A percentile compares a stretch with the other conserved stretches of the same genome.
These are phyloP conservation scores for Trichonephila inaurata DNA, from an alignment of 1,140 invertebrate genomes.

Conservation along the genomic window DNA sequence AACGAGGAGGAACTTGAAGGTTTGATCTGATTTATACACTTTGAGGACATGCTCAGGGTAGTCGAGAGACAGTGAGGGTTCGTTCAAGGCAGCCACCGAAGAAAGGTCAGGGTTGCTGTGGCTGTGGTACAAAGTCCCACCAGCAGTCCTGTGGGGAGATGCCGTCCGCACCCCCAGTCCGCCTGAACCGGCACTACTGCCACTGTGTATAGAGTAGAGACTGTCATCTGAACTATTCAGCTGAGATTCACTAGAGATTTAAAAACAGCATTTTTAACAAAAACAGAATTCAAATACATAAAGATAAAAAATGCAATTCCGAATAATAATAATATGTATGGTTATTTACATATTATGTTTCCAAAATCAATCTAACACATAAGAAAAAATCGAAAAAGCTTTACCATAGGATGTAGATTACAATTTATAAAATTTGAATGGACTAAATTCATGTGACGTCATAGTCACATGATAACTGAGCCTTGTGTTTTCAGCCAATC, in stretches of 20 bases:
- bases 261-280: background rate
- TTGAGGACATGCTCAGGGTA: conserved; percentile 99
- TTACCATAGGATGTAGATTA: background rate
- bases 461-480: too few species aligned
- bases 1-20: conserved; percentile 97
- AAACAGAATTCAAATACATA: background rate
- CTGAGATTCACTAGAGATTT: conserved; percentile 77
- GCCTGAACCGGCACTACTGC: conserved; percentile 78
- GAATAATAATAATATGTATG: too few species aligned
- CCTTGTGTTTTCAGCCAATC: too few species aligned
- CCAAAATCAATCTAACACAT: background rate
- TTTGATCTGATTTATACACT: conserved; percentile 94
- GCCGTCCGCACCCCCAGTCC: conserved; percentile 79
- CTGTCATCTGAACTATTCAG: conserved; percentile 78
- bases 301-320: too few species aligned
- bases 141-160: conserved; percentile 79
- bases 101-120: conserved; percentile 94
- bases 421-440: too few species aligned
- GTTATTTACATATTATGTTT: too few species aligned
- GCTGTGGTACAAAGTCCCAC: conserved; percentile 84
- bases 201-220: conserved; percentile 76
- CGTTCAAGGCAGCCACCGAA: conserved; percentile 79
- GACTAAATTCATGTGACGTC: too few species aligned
- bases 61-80: conserved; percentile 86
- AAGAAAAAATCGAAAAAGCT: background rate